Evolutionary conservation across 2,888 invertebrate species (phyloP).

Genomic region (Dryocosmus kuriphilus): DNA sequence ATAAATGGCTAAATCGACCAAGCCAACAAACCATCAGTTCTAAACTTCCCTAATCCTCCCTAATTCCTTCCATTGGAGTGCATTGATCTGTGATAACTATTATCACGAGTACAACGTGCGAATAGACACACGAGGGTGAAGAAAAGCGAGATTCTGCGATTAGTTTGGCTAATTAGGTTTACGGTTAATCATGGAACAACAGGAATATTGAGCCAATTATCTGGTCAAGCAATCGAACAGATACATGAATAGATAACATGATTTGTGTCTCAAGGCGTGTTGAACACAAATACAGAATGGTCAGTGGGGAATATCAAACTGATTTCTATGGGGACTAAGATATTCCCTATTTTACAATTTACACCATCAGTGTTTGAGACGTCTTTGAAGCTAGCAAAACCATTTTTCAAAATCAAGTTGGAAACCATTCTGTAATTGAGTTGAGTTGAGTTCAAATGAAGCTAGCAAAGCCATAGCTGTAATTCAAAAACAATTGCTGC

Average conservation of each 20-base stretch:
- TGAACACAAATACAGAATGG: conserved; percentile 47
- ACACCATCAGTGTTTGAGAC: too few relatives aligned
- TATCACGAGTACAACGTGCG: not conserved
- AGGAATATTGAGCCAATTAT: conserved; percentile 31
- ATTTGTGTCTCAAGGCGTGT: conserved; percentile 44
- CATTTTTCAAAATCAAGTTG: too few relatives aligned
- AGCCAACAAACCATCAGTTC: not conserved
- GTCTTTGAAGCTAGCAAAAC: too few relatives aligned
- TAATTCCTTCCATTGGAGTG: not conserved
- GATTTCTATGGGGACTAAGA: conserved; percentile 53
- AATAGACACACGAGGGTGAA: conserved; percentile 1
- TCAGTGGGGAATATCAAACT: conserved; percentile 52
- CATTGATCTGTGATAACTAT: conserved; percentile 13
- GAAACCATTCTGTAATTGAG: too few relatives aligned
- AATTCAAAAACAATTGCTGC: too few relatives aligned
- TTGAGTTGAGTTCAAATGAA: too few relatives aligned
- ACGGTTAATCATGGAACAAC: conserved; percentile 15
- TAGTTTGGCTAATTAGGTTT: conserved; percentile 30
- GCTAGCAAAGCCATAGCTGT: too few relatives aligned
- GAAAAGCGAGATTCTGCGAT: conserved; percentile 13
- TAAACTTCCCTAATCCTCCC: not conserved
- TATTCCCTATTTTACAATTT: not conserved
- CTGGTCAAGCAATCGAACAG: conserved; percentile 19
- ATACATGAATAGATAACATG: conserved; percentile 8
- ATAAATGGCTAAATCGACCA: not conserved